Base-by-base conservation (phyloP, 2,113 vertebrate species). In the Pelmatolapia mariae region DNA sequence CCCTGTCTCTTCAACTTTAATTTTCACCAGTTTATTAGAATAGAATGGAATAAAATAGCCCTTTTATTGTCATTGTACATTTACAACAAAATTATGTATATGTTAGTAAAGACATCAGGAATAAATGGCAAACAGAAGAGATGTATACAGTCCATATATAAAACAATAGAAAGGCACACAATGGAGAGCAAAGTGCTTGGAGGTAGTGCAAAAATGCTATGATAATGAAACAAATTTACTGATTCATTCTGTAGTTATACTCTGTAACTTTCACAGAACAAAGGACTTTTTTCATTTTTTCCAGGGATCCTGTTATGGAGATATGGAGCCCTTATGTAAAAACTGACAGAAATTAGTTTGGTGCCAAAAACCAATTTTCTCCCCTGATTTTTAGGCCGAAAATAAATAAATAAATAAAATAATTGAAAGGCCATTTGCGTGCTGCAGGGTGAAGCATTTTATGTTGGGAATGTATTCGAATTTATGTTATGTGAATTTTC, bases 31-130 rank as follows among this genome's bases (percentile, higher is more conserved):
- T 31, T 36, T 6, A 36, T 24, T 33, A 24, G 29, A 85, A 61
- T 2, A 3, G 52, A 63, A 63, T 63, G 0, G 31, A 12, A 36
- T n/a, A 36, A 36, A 36, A 12, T 66, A 66, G 61, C 0, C 61
- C 31, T 36, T 63, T n/a, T 66, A 66, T 66, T 66, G 31, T 36
- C 61, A 66, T 12, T 66, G 61, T 38, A 8, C 61, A 38, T 38
- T 11, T 38, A 66, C 18, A 38, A n/a, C 6, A 2, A 66, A 66
- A 66, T 66, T 38, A 5, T 36, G 18, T 38, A 38, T 66, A 38
- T 12, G 0, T 66, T 66, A 12, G 18, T 66, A 38, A 66, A 38
- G 33, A n/a, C 61, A 66, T 38, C 18, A 38, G 31, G 31, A 66
- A 38, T 13, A 66, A 22, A 66, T 66, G 7, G 19, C 10, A 22